Evolutionary conservation across 2,888 invertebrate species (phyloP).

Genomic region (Melanophora roralis): DNA sequence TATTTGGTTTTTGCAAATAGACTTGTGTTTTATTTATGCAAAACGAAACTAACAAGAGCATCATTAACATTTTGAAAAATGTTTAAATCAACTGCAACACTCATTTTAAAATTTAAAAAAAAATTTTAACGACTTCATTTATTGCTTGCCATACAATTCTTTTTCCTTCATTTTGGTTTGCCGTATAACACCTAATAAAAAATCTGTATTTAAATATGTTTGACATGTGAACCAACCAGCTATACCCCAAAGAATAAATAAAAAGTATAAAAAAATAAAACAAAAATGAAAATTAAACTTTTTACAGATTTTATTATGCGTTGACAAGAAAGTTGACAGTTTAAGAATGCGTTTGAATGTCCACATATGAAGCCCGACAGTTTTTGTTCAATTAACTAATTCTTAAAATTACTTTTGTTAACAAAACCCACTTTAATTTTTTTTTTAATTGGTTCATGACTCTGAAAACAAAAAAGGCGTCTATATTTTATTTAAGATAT

Average conservation of each 20-base stretch:
- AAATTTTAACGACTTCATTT: constrained; percentile 75
- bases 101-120: constrained; percentile 11
- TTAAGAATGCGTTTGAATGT: constrained; percentile 30
- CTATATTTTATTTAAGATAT: too few species aligned
- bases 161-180: background rate
- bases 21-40: constrained; percentile 43
- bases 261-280: too few species aligned
- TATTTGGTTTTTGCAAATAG: constrained; percentile 8
- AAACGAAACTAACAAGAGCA: constrained; percentile 71
- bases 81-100: constrained; percentile 30
- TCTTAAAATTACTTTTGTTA: too few species aligned
- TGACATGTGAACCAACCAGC: background rate
- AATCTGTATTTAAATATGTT: background rate
- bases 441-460: too few species aligned
- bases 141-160: constrained; percentile 68
- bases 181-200: constrained; percentile 31
- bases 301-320: constrained; percentile 54
- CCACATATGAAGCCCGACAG: background rate
- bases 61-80: constrained; percentile 69
- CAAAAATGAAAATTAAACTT: constrained; percentile 1
- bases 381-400: too few species aligned
- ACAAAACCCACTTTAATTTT: too few species aligned
- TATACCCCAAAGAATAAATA: background rate
- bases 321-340: constrained; percentile 60
- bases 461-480: too few species aligned